Percentiles rank a stretch among this genome's conserved stretches.
phyloP scores from a whole-genome alignment of 2,797 vertebrate genomes.

The Bothrops alternatus region DNA sequence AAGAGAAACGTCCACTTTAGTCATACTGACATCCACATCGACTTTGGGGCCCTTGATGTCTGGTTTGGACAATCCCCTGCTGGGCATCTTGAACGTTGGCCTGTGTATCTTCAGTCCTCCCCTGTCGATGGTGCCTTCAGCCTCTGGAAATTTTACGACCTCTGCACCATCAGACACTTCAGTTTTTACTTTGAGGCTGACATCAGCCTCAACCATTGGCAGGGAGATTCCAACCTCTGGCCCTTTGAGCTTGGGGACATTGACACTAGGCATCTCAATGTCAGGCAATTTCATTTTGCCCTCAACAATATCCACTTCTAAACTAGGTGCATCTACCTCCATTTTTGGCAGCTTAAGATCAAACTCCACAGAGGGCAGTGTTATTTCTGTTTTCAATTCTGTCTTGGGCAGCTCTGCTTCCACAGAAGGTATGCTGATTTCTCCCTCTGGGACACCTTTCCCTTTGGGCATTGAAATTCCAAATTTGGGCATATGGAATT shows the following conservation, averaged over 20 bases:
- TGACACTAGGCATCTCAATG: not conserved
- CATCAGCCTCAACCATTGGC: fast-evolving
- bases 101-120: not conserved
- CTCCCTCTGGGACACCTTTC: not conserved
- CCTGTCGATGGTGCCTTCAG: fast-evolving
- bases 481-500: conserved; percentile 34
- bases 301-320: not conserved
- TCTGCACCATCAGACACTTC: not conserved
- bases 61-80: not conserved
- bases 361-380: fast-evolving
- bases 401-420: conserved; percentile 28
- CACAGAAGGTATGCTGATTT: not conserved
- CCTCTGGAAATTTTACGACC: fast-evolving
- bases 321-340: not conserved
- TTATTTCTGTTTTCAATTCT: not conserved
- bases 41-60: not conserved
- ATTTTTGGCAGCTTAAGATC: not conserved
- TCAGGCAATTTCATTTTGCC: not conserved
- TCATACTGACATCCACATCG: fast-evolving
- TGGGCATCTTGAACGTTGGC: conserved; percentile 26
- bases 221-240: not conserved
- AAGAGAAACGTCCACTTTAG: not conserved
- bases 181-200: fast-evolving
- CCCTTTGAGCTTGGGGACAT: not conserved
- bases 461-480: not conserved